phyloP scores from a whole-genome alignment of 2,797 vertebrate species.

The Falco novaeseelandiae region DNA sequence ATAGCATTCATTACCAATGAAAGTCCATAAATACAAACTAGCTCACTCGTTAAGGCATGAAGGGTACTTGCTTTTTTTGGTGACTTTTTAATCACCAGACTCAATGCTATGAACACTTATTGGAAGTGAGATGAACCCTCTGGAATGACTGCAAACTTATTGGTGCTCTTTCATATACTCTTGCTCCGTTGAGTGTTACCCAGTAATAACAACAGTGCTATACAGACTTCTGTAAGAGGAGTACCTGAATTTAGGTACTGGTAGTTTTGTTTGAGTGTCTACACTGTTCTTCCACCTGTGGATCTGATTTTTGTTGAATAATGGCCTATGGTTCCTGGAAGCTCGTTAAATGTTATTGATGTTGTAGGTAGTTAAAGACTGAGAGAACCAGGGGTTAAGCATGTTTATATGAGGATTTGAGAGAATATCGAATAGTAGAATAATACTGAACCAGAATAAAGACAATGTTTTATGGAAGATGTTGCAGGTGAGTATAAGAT shows the following conservation, averaged over 20 bases:
- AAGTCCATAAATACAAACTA: not conserved
- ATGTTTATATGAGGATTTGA: not conserved
- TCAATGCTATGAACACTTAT: not conserved
- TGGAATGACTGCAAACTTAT: not conserved
- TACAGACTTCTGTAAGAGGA: not conserved
- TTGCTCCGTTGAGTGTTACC: not conserved
- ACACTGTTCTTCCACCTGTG: not conserved
- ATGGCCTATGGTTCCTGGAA: not conserved
- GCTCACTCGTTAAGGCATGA: not conserved
- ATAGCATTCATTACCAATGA: not conserved
- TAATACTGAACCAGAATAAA: not conserved
- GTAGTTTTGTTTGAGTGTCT: not conserved
- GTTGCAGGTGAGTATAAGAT: not conserved
- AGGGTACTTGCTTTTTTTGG: not conserved
- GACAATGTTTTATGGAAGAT: not conserved
- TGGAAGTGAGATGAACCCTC: not conserved
- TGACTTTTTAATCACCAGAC: not conserved
- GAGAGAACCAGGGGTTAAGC: not conserved
- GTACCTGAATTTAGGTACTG: not conserved
- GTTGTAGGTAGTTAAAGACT: not conserved
- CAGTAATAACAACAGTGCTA: not conserved
- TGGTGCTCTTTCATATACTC: not conserved
- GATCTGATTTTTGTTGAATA: not conserved
- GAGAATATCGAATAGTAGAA: not conserved
- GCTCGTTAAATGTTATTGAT: not conserved